These are phyloP conservation scores for Stenurella melanura DNA, from an alignment of 2,888 invertebrate genomes.

Conservation along the genomic window DNA sequence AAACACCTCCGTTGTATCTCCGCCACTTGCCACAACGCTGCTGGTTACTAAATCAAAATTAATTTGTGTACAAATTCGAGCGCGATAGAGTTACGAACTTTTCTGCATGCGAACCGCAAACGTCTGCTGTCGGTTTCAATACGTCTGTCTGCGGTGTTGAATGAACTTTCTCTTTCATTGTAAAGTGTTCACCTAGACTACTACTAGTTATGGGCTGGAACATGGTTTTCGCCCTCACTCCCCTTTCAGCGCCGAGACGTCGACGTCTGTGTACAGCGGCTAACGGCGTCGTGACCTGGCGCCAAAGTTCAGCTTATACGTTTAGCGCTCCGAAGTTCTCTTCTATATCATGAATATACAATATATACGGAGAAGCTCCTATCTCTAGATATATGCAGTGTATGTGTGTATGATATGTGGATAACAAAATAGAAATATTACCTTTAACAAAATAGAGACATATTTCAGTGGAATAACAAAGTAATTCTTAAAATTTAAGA, in stretches of 20 bases:
- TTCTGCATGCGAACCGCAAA: slow-evolving; percentile 30
- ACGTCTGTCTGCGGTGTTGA: slow-evolving; percentile 39
- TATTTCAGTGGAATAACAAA: too few relatives aligned
- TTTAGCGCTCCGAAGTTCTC: slow-evolving; percentile 3
- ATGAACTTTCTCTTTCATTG: slow-evolving; percentile 41
- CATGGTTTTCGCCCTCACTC: slow-evolving; percentile 30
- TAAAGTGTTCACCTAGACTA: slow-evolving; percentile 26
- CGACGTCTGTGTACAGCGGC: slow-evolving; percentile 55
- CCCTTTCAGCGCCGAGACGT: slow-evolving; percentile 57
- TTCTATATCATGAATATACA: slow-evolving; percentile 20
- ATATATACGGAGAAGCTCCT: neutral
- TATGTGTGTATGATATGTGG: neutral
- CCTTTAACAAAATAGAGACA: neutral
- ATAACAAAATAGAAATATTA: neutral
- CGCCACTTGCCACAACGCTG: neutral
- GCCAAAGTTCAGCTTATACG: slow-evolving; percentile 53
- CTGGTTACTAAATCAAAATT: slow-evolving; percentile 11
- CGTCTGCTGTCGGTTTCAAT: slow-evolving; percentile 39
- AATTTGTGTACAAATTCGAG: slow-evolving; percentile 18
- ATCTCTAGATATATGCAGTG: neutral
- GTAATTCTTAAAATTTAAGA: too few relatives aligned
- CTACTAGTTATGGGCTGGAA: slow-evolving; percentile 21
- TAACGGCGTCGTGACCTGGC: slow-evolving; percentile 63
- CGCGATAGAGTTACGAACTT: slow-evolving; percentile 24
- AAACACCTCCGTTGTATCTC: neutral